phyloP scores from a whole-genome alignment of 1,140 invertebrate species.

The Cataglyphis hispanica region DNA sequence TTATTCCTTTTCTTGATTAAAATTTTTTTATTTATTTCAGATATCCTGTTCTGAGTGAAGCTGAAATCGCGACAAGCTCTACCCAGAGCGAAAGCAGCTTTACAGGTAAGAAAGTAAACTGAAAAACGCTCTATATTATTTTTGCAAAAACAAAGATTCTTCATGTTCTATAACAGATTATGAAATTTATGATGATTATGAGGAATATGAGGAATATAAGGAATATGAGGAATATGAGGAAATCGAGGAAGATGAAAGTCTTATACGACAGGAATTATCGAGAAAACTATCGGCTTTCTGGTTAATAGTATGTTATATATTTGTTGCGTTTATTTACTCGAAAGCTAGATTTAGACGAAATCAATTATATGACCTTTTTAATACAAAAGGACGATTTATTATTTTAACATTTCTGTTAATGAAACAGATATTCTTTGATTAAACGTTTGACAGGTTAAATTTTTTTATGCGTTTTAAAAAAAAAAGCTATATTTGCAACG shows the following conservation, averaged over 20 bases:
- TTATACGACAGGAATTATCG: background rate
- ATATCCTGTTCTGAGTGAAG: background rate
- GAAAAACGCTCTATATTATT: background rate
- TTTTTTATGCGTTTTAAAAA: no score
- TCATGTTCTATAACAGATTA: background rate
- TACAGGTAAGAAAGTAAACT: background rate
- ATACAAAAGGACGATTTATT: background rate
- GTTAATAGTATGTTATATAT: conserved; percentile 27
- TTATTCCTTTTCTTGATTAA: background rate
- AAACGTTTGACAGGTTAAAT: no score
- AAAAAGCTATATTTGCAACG: background rate
- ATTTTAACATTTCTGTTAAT: background rate
- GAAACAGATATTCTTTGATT: background rate
- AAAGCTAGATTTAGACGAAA: background rate
- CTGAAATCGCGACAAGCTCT: background rate
- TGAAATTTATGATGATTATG: background rate
- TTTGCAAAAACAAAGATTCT: background rate
- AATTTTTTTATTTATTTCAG: conserved; percentile 14
- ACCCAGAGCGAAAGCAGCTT: no score
- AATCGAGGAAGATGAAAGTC: conserved; percentile 43
- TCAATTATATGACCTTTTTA: background rate
- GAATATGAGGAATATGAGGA: no score
- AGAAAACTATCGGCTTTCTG: conserved; percentile 34
- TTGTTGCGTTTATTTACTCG: background rate
- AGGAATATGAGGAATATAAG: no score